Evolutionary conservation across 2,797 vertebrate genomes (phyloP).

Genomic region (Silurus aristotelis): DNA sequence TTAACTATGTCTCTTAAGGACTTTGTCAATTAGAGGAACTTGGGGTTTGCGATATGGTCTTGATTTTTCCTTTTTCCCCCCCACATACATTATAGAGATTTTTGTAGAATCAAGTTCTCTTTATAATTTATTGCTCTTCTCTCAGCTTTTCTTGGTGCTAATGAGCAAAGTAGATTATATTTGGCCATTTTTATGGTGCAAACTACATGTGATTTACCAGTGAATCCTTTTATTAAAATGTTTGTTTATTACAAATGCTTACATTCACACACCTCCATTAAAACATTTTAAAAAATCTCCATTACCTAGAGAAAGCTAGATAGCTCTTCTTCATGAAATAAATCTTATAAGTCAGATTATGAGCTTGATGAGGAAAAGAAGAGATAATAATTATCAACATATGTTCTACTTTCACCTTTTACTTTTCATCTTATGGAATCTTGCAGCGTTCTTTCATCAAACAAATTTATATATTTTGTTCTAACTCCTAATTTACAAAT

Average conservation of each 20-base stretch:
- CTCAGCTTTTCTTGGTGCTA: neutral
- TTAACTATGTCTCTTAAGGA: constrained; percentile 7
- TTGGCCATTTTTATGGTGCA: neutral
- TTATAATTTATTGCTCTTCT: neutral
- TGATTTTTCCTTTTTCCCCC: neutral
- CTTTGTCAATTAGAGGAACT: neutral
- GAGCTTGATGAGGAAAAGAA: too few species aligned
- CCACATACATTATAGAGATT: neutral
- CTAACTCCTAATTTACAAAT: neutral
- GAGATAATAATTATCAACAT: neutral
- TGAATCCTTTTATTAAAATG: neutral
- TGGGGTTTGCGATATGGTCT: neutral
- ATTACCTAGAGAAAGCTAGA: neutral
- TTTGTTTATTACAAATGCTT: neutral
- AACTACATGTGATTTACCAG: neutral
- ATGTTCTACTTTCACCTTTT: neutral
- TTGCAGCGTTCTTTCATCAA: neutral
- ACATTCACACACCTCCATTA: neutral
- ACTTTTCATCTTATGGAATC: neutral
- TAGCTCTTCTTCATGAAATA: neutral
- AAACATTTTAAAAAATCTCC: neutral
- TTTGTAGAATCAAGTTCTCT: neutral
- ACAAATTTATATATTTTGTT: neutral
- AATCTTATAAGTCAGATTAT: neutral
- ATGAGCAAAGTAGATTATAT: neutral